Base-by-base conservation (phyloP, 2,113 vertebrate genomes). In the Chlorodrepanis virens region DNA sequence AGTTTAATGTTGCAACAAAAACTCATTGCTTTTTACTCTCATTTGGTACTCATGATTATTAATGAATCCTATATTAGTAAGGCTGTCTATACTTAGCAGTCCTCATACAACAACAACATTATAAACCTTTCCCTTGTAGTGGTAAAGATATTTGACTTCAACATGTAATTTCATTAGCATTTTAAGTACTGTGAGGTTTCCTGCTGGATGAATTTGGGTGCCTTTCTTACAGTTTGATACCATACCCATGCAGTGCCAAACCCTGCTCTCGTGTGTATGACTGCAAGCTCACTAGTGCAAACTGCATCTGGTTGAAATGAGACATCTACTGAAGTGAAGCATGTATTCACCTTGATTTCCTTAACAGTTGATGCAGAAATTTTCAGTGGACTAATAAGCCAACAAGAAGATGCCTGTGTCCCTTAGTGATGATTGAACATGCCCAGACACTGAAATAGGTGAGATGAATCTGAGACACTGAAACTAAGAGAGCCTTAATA, bases 151-250 rank as follows among this genome's bases (percentile, higher is more conserved):
- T 4, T 49, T 83, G 81, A 83, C 85, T 88, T 88, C 1, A 8
- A 82, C 28, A 45, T 35, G 57, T 53, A 83, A 72, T 90, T 92
- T 88, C 90, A 83, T 93, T 76, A 95, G 39, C 53, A 42, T 67
- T 87, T 92, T 89, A 93, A 87, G 49, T 77, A 57, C 77, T 63
- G 74, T 74, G 50, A 83, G 35, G n/a, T 85, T 94, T 90, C 79
- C 87, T 68, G 65, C 64, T 90, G 82, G 70, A 72, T 75, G 24
- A 64, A 54, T 78, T 93, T 89, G 77, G 37, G 68, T 24, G 76
- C n/a, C 23, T 94, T 59, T 81, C 40, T 33, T 75, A 69, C 0
- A 3, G 49, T 91, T 81, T 93, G 87, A 71, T 82, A 74, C 33
- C 14, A 45, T 53, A 49, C 23, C 44, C 65, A 33, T 12, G 25